Conservation (phyloP, 2,888 invertebrate genomes). For the Pardosa pseudoannulata region DNA sequence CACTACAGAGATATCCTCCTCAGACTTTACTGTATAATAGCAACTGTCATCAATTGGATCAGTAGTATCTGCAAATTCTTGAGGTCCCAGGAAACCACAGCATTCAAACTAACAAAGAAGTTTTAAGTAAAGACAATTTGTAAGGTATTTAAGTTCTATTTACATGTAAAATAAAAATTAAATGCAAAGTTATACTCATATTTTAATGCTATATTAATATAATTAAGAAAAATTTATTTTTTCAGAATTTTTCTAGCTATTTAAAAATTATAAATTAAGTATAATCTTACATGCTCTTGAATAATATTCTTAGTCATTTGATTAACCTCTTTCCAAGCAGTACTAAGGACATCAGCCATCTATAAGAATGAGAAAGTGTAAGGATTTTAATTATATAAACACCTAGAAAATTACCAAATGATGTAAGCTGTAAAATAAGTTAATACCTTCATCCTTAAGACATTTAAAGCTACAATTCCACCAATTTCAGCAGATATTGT, state of each 20-base stretch:
- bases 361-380: conserved; percentile 48
- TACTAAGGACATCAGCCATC: conserved; percentile 77
- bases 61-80: conserved; percentile 77
- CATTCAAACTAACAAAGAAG: conserved; percentile 78
- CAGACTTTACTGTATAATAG: conserved; percentile 74
- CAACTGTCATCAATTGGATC: conserved; percentile 77
- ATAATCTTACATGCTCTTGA: conserved; percentile 76
- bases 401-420: background rate
- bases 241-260: too few species aligned
- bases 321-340: conserved; percentile 78
- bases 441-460: conserved; percentile 72
- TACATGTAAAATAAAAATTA: too few species aligned
- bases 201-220: too few species aligned
- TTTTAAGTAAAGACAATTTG: too few species aligned
- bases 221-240: too few species aligned
- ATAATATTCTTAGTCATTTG: conserved; percentile 77
- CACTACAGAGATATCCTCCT: conserved; percentile 55
- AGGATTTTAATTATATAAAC: background rate
- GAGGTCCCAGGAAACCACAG: conserved; percentile 78
- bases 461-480: conserved; percentile 77
- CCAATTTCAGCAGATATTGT: conserved; percentile 77
- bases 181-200: too few species aligned
- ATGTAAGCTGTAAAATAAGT: background rate
- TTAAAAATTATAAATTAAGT: background rate
- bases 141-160: too few species aligned